Base-by-base conservation (phyloP, 2,113 vertebrate genomes). In the Spea multiplicata region DNA sequence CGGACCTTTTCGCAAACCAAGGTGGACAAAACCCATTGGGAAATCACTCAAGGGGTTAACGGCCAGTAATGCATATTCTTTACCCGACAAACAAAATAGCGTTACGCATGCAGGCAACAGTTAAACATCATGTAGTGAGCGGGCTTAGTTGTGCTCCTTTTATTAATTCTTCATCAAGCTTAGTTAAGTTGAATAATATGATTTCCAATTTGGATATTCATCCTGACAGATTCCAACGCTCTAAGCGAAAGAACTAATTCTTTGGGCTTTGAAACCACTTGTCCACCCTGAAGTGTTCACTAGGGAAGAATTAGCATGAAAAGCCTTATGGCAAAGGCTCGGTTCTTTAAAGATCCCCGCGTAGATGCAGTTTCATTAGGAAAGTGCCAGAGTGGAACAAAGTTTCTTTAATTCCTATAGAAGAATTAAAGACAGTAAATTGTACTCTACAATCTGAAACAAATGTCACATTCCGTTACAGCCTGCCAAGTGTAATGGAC, bases 151-250 rank as follows among this genome's bases (percentile, higher is more conserved):
- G 12, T 64, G 61, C 3, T 64, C 61, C 8, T 9, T 64, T 16
- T 30, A 44, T 62, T 78, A 72, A 78, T 73, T 80, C 59, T 4
- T 80, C 71, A 81, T 81, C 74, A 82, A 71, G 66, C 75, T 8
- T n/a, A 30, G 68, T 78, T 80, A 83, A 71, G 76, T 73, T 72
- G 61, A 47, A 79, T 53, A 59, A 61, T 57, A 81, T 81, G 0
- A 12, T 74, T 74, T 73, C 47, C 6, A 73, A 80, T 80, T 73
- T 80, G 71, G 77, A 80, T 73, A 80, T 80, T 59, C 44, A 67
- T 30, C 68, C 53, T 80, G 77, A 80, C 77, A 80, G 70, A 73
- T 55, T 67, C 64, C n/a, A 79, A 6, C 17, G 77, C 77, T 73
- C 49, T 17, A 10, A 80, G 77, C 71, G 50, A n/a, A 49, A 47